phyloP scores from a whole-genome alignment of 2,888 invertebrate genomes.

The Pterostichus niger region DNA sequence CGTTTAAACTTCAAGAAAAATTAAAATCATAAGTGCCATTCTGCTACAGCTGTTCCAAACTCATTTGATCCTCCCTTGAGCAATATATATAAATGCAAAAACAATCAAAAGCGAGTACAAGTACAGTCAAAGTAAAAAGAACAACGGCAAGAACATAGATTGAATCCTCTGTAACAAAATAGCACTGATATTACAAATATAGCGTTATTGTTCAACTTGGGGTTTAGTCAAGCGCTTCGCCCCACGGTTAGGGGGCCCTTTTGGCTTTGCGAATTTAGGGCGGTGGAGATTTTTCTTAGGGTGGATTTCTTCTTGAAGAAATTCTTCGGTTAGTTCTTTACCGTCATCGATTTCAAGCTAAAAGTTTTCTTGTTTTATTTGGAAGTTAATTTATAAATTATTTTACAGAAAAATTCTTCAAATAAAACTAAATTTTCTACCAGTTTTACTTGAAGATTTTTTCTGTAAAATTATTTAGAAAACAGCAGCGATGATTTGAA shows the following conservation, averaged over 20 bases:
- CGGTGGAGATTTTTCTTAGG: conserved; percentile 93
- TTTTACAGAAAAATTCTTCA: too few relatives aligned
- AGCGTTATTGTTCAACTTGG: conserved; percentile 72
- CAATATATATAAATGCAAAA: conserved; percentile 15
- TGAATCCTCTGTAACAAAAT: background rate
- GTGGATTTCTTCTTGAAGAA: conserved; percentile 95
- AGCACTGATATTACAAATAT: background rate
- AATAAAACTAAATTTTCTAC: too few relatives aligned
- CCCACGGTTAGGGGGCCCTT: conserved; percentile 96
- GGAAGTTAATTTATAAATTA: too few relatives aligned
- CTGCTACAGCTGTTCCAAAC: too few relatives aligned
- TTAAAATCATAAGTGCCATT: background rate
- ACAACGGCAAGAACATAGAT: too few relatives aligned
- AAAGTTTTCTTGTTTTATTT: too few relatives aligned
- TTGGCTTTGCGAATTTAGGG: conserved; percentile 97
- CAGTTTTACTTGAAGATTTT: too few relatives aligned
- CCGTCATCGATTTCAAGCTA: conserved; percentile 96
- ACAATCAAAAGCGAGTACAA: background rate
- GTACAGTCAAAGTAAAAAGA: background rate
- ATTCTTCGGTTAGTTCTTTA: conserved; percentile 93
- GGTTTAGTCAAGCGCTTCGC: conserved; percentile 92
- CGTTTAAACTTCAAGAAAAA: background rate
- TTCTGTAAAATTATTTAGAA: too few relatives aligned
- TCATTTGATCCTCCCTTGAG: too few relatives aligned
- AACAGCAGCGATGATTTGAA: too few relatives aligned